These are phyloP conservation scores for Mastacembelus armatus DNA, from an alignment of 2,797 vertebrate genomes.

Conservation along the genomic window DNA sequence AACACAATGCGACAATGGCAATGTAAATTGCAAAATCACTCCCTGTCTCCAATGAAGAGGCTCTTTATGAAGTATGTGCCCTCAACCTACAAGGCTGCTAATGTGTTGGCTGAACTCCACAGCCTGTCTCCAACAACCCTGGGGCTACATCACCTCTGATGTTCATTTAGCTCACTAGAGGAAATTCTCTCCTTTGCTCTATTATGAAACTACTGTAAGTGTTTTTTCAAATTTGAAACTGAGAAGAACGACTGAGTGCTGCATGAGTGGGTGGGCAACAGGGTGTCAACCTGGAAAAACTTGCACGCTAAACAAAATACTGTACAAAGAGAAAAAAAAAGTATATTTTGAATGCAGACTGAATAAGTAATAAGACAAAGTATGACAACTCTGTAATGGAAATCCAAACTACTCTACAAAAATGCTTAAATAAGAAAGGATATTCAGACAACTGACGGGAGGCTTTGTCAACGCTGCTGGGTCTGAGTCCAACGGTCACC, in stretches of 20 bases:
- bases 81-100: conserved; percentile 37
- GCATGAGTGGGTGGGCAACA: conserved; percentile 47
- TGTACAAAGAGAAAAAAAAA: conserved; percentile 27
- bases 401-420: conserved; percentile 46
- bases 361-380: conserved; percentile 61
- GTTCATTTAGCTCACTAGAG: conserved; percentile 57
- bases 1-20: conserved; percentile 20
- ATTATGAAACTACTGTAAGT: conserved; percentile 55
- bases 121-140: conserved; percentile 67
- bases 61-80: conserved; percentile 26
- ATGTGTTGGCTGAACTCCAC: conserved; percentile 45
- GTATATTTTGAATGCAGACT: conserved; percentile 53
- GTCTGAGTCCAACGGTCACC: conserved; percentile 66
- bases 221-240: conserved; percentile 42
- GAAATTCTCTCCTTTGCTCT: conserved; percentile 68
- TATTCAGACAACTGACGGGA: conserved; percentile 4
- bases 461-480: conserved; percentile 44
- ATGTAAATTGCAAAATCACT: conserved; percentile 22
- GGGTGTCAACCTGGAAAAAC: conserved; percentile 51
- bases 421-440: conserved; percentile 34
- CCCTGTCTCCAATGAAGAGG: conserved; percentile 16
- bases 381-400: conserved; percentile 51
- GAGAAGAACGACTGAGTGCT: conserved; percentile 55
- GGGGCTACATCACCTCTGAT: conserved; percentile 58
- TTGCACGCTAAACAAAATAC: conserved; percentile 50